phyloP scores from a whole-genome alignment of 2,888 invertebrate species.

The Dasypolia templi region DNA sequence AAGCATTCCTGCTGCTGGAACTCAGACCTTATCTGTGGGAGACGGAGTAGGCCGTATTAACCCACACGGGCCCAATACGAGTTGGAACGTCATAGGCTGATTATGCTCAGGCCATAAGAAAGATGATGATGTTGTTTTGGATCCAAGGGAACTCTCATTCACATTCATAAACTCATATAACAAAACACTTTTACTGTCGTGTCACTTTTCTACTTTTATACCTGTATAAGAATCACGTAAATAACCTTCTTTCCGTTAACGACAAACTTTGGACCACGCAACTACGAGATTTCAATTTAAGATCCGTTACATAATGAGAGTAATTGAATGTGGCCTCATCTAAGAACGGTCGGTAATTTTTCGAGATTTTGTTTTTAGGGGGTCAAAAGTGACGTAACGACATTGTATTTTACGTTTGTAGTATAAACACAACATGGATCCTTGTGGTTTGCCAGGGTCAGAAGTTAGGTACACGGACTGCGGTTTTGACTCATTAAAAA shows the following conservation, averaged over 20 bases:
- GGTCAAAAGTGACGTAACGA: slow-evolving; percentile 18
- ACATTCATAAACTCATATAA: neutral
- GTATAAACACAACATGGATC: slow-evolving; percentile 11
- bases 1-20: neutral
- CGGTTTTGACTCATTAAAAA: slow-evolving; percentile 29
- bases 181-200: neutral
- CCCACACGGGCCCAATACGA: neutral
- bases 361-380: neutral
- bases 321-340: slow-evolving; percentile 29
- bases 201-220: neutral
- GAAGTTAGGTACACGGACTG: slow-evolving; percentile 34
- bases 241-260: neutral
- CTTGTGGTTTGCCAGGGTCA: slow-evolving; percentile 44
- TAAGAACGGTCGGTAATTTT: slow-evolving; percentile 16
- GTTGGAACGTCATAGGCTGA: no score
- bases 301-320: slow-evolving; percentile 17
- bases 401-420: slow-evolving; percentile 5
- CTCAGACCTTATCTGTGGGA: neutral
- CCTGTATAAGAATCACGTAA: neutral
- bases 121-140: neutral
- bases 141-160: neutral
- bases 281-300: slow-evolving; percentile 23
- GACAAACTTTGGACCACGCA: neutral
- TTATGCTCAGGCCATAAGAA: no score
- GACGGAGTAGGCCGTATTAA: neutral